Base-by-base conservation (phyloP, 2,888 invertebrate species). In the Adelognathus sp. region DNA sequence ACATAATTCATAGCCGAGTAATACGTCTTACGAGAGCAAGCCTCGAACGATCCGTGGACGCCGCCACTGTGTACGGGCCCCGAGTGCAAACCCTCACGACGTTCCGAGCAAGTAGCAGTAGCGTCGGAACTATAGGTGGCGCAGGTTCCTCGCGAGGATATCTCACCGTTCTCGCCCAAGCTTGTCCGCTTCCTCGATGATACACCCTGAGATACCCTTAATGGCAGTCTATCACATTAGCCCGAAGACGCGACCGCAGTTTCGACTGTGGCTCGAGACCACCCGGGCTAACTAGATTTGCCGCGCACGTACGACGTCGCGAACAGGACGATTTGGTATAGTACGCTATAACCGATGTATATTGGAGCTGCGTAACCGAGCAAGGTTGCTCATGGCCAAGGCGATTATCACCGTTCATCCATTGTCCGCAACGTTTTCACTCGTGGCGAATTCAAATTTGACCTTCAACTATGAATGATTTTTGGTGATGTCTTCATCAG, bases 1-100 rank as follows among this genome's bases (percentile, higher is more conserved):
- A 84, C 86, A 89, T 90, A 89, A 90, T 90, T 90, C 88, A 90
- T 88, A 87, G 82, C 86, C 85, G 86, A 89, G 89, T 90, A 90
- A 89, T 90, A 90, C 89, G 88, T 89, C 90, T 90, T 88, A 86
- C 77, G 66, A 64, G 80, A 76, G 54, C 58, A 58, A 72, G 69
- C 52, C 64, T 52, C 63, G 61, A 80, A 74, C 76, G 78, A 64
- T 74, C 64, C 70, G 50, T 78, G 74, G 52, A 70, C 67, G 58
- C 64, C 46, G 29, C 67, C 60, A 41, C 63, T 41, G 14, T 36
- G 44, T 54, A 14, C 29, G 16, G 73, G 61, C 52, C 64, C 54
- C 27, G 54, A 77, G 73, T 70, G 58, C 66, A 74, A 70, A 70
- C 60, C 29, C 56, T 73, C 73, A 44, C 54, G 54, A 70, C 46